Evolutionary conservation across 2,113 vertebrate genomes (phyloP), one percentile per base, ranked within the genome.

Genomic region (Xiphophorus hellerii): DNA sequence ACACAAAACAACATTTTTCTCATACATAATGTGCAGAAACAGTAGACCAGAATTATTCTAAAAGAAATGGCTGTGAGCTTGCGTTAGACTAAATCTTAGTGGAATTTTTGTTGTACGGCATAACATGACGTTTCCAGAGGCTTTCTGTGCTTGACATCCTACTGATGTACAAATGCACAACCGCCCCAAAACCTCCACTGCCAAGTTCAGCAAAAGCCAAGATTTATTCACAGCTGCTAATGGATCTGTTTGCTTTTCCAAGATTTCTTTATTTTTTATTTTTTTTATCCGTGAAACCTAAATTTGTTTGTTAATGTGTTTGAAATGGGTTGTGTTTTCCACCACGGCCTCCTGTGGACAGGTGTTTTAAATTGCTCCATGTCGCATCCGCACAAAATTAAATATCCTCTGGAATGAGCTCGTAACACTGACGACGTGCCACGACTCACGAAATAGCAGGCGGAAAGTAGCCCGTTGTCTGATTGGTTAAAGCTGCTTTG

Each of bases 261-360:
- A 27, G n/a, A 63, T 27, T 30, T 81, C n/a, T n/a, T n/a, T n/a
- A n/a, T n/a, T n/a, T n/a, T n/a, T n/a, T n/a, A n/a, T 78, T 84
- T 29, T 42, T 42, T 35, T 37, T 37, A 63, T 64, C 69, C 63
- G 75, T 81, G 73, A 86, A 83, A 66, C 73, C 69, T 69, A 79
- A 74, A 71, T 84, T 28, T 87, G 78, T 87, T 85, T 79, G 48
- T 74, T 78, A 54, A 61, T 71, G 39, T 54, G 76, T 84, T 75
- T 51, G 27, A 62, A 78, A 69, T 81, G 30, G 33, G 78, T 71
- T 87, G 51, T 83, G 66, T 42, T 83, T 73, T 69, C 48, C 6
- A 13, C 17, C 29, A 33, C 37, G 42, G 54, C 73, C 69, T 76
- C 60, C 31, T 22, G 68, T 25, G 62, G 83, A 82, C 79, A 86